Conservation (phyloP, 2,888 invertebrate species). For the Polyploca ridens region DNA sequence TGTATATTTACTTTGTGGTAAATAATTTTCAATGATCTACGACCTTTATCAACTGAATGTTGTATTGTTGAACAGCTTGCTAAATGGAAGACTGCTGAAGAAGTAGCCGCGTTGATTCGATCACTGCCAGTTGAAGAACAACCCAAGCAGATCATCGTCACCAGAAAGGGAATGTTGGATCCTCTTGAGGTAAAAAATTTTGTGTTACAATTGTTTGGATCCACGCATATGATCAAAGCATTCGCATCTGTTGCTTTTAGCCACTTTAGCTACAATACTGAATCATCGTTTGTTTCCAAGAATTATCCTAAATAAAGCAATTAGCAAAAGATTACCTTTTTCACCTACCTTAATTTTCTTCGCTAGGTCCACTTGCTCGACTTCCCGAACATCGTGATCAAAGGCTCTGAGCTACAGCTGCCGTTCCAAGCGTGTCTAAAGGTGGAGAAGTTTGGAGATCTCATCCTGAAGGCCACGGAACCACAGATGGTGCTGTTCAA, state of each 20-base stretch:
- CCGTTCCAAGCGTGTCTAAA: conserved; percentile 99
- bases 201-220: too few species aligned
- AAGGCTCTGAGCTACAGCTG: conserved; percentile 98
- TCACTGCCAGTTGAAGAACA: conserved; percentile 99
- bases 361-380: conserved; percentile 96
- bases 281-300: too few species aligned
- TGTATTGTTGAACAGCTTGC: conserved; percentile 4
- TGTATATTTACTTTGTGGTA: too few species aligned
- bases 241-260: too few species aligned
- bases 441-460: conserved; percentile 99
- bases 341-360: conserved; percentile 8
- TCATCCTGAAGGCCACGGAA: conserved; percentile 99
- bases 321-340: background rate
- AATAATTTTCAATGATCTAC: too few species aligned
- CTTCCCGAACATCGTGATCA: conserved; percentile 99
- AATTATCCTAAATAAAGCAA: too few species aligned
- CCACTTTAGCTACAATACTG: too few species aligned
- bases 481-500: conserved; percentile 99
- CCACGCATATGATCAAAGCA: too few species aligned
- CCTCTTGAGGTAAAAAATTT: conserved; percentile 90
- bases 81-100: conserved; percentile 99
- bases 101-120: conserved; percentile 99
- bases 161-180: conserved; percentile 99
- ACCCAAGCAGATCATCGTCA: conserved; percentile 99
- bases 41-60: too few species aligned